Evolutionary conservation across 1,140 invertebrate genomes (phyloP).

Genomic region (Eciton burchellii): DNA sequence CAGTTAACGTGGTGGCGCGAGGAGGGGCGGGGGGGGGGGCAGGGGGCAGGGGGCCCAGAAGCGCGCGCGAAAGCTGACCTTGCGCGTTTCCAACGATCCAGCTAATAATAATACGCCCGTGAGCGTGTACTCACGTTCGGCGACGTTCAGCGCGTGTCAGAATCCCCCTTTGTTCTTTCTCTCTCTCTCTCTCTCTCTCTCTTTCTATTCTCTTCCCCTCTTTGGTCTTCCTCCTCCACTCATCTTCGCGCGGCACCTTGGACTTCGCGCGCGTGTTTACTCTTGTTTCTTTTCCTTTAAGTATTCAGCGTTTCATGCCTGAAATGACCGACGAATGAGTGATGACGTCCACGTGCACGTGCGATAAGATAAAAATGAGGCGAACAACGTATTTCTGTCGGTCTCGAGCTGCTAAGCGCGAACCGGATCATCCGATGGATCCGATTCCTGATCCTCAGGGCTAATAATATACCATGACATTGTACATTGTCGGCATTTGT

Average conservation of each 20-base stretch:
- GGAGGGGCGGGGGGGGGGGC: neutral
- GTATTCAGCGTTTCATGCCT: neutral
- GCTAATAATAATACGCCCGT: conserved; percentile 71
- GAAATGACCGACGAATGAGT: neutral
- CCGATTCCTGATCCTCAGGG: conserved; percentile 1
- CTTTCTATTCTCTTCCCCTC: neutral
- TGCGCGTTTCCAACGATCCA: conserved; percentile 68
- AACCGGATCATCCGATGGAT: too few relatives aligned
- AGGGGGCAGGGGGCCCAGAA: too few relatives aligned
- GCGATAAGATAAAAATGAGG: conserved; percentile 23
- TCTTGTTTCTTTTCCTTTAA: conserved; percentile 4
- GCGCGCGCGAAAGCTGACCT: conserved; percentile 54
- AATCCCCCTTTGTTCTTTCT: conserved; percentile 2
- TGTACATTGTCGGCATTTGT: too few relatives aligned
- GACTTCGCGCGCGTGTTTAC: neutral
- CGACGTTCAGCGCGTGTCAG: conserved; percentile 37
- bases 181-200: conserved; percentile 3
- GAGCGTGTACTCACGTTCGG: conserved; percentile 47
- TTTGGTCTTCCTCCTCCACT: too few relatives aligned
- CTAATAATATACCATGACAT: neutral
- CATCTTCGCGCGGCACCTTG: too few relatives aligned
- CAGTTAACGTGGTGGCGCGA: too few relatives aligned
- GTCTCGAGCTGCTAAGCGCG: neutral
- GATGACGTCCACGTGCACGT: neutral
- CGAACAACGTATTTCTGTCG: neutral